phyloP scores from a whole-genome alignment of 2,888 invertebrate genomes.

The Metacarcinus magister region DNA sequence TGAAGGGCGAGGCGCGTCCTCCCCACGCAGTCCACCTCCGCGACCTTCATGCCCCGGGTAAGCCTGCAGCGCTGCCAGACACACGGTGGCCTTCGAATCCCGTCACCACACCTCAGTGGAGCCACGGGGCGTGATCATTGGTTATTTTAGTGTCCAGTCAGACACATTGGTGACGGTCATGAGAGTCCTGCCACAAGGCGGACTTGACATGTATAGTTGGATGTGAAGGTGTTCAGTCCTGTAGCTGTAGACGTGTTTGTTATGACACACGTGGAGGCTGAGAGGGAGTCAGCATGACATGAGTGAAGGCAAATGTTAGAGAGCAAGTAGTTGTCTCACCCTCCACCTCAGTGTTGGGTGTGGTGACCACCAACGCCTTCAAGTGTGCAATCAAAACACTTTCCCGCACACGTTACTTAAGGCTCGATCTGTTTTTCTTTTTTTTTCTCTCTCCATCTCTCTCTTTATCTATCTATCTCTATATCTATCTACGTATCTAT shows the following conservation, averaged over 20 bases:
- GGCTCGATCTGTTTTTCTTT: not conserved
- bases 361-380: not conserved
- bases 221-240: not conserved
- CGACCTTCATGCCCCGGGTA: not conserved
- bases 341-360: not conserved
- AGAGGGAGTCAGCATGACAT: not conserved
- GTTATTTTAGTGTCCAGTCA: not conserved
- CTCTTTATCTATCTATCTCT: too few relatives aligned
- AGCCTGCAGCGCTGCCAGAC: not conserved
- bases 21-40: not conserved
- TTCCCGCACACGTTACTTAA: not conserved
- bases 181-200: not conserved
- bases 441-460: conserved; percentile 11
- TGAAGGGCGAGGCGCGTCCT: not conserved
- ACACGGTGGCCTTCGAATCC: not conserved
- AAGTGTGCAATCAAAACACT: not conserved
- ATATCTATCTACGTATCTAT: too few relatives aligned
- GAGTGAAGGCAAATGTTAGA: not conserved
- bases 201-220: not conserved
- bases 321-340: not conserved
- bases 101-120: not conserved
- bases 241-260: not conserved
- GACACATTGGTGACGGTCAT: not conserved
- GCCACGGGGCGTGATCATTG: not conserved
- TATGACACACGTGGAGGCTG: not conserved